Evolutionary conservation across 2,888 invertebrate genomes (phyloP), one percentile per base, ranked within the genome.

Genomic region (Tridacna crocea): DNA sequence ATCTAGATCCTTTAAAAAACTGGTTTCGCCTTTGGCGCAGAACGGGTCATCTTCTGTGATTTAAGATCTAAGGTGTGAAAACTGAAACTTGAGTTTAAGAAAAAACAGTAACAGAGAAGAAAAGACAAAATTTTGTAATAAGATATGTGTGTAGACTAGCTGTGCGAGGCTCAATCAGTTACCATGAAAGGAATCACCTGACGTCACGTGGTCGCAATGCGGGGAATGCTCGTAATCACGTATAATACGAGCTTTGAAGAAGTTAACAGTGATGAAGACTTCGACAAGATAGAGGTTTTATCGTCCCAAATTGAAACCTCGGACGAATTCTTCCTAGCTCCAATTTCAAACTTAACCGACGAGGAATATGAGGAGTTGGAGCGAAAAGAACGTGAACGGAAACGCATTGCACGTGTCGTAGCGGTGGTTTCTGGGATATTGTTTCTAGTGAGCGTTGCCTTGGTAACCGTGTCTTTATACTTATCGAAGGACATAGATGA

Each of bases 401-500:
- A 88, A 75, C 87, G 90, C 12, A 89, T 91, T 48, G 92, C 90
- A 22, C 86, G 98, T 96, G 98, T 98, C 75, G 98, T 98, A 94
- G 97, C 98, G 94, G 97, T 97, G 91, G 98, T 98, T 65, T 98
- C 98, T 84, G 97, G 97, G 93, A 95, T 98, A 85, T 95, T 98
- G 88, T 96, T 98, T 82, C 96, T 98, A 93, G 97, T 98, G 95
- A 98, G 98, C 95, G 96, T 98, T 91, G 95, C 98, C 88, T 95
- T 98, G 82, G 98, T 98, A 48, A 98, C 98, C 22, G 97, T 98
- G 79, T 98, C 98, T 8, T 95, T 98, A 48, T 96, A 98, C 87
- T 98, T 98, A 98, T 98, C 98, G 19, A 98, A 98, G 17, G 97
- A 98, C 89, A 98, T 98, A 92, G 98, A 98, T 94, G 98, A 98